Conservation (phyloP, 2,888 invertebrate genomes). For the Augochlorella aurata region DNA sequence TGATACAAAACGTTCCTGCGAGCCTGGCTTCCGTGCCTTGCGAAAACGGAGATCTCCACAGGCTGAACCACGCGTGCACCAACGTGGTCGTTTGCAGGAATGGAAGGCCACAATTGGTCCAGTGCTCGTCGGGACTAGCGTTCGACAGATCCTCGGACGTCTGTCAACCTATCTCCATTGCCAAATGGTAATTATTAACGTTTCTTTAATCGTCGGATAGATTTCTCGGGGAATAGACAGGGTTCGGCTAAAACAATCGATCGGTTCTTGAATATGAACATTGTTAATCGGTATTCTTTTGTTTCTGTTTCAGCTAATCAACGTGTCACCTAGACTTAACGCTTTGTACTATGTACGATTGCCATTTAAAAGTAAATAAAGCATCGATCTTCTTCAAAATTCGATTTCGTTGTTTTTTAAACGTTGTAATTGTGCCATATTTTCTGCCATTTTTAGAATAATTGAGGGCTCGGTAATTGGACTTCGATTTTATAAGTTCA, state of each 20-base stretch:
- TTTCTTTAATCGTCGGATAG: background rate
- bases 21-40: slow-evolving; percentile 71
- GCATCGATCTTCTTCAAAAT: slow-evolving; percentile 41
- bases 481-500: too few relatives aligned
- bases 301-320: slow-evolving; percentile 66
- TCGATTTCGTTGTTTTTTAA: background rate
- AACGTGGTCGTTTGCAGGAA: slow-evolving; percentile 75
- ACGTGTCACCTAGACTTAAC: slow-evolving; percentile 53
- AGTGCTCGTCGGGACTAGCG: slow-evolving; percentile 70
- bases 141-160: slow-evolving; percentile 75
- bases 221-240: too few relatives aligned
- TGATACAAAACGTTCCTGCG: slow-evolving; percentile 69
- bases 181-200: slow-evolving; percentile 71
- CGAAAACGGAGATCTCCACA: slow-evolving; percentile 72
- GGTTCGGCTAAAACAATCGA: too few relatives aligned
- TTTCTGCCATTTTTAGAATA: background rate
- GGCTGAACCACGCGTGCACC: slow-evolving; percentile 73
- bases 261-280: background rate
- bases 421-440: background rate
- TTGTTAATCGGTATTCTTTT: slow-evolving; percentile 6
- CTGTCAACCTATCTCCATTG: slow-evolving; percentile 72
- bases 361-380: slow-evolving; percentile 57
- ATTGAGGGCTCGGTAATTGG: background rate
- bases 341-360: slow-evolving; percentile 55
- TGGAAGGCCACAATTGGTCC: slow-evolving; percentile 71